Evolutionary conservation across 2,113 vertebrate species (phyloP), one percentile per base, ranked within the genome.

Genomic region (Hippopotamus amphibius): DNA sequence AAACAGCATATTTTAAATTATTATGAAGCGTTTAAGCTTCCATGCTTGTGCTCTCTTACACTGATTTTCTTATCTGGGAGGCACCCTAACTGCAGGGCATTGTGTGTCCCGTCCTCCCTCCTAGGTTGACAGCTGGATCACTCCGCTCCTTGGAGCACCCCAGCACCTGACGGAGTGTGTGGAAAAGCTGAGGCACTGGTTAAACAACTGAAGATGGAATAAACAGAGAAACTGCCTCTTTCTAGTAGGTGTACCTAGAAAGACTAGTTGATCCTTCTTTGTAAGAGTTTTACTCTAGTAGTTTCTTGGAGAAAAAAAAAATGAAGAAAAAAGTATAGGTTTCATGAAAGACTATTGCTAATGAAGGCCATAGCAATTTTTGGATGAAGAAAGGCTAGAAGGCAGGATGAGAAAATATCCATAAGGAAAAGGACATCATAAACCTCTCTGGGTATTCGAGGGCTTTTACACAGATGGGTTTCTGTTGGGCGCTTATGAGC

Each of bases 281-380:
- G 1, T 72, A 46, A 71, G 43, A 71, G 10, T 77, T 96, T 96
- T 84, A 41, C 8, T 86, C 30, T 53, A 50, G 0, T 72, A 57
- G 5, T 24, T 95, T 94, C 43, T 88, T 83, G 48, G n/a, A 77
- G 55, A 1, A 48, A 80, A 86, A 37, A 53, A 7, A 46, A 6
- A n/a, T 41, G 48, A 76, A 61, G 46, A 28, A 82, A 66, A 46
- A 61, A 79, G 16, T 80, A 12, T 55, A 88, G 12, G 3, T 80
- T 83, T 97, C 43, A 66, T 69, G 79, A n/a, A 92, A 95, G n/a
- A 76, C 86, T 91, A 33, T 65, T 96, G 57, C 86, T 87, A n/a
- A 65, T 90, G 63, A 95, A 90, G 37, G 46, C 33, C 71, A 88
- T 28, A n/a, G 16, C 26, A 66, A 24, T 69, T 87, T 65, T 92